Percentiles rank a stretch among this genome's conserved stretches.
These are phyloP conservation scores for Oostethus manadensis DNA, from an alignment of 2,113 vertebrate species.

Conservation along the genomic window DNA sequence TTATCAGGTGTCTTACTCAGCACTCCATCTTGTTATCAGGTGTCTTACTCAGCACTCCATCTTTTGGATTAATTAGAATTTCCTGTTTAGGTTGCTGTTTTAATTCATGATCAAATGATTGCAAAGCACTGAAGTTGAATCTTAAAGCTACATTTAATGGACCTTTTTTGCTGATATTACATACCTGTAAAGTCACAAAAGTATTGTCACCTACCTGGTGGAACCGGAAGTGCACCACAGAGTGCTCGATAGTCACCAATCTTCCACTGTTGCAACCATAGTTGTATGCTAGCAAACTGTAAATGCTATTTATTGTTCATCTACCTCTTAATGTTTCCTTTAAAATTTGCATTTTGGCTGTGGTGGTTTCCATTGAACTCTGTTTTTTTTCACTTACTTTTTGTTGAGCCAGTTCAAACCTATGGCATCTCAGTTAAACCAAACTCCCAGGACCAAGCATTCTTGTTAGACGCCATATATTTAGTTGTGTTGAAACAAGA, in stretches of 20 bases:
- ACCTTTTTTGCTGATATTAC: background rate
- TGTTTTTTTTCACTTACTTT: constrained; percentile 14
- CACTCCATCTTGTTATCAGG: background rate
- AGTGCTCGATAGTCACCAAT: background rate
- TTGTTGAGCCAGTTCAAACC: constrained; percentile 16
- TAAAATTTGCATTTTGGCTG: constrained; percentile 19
- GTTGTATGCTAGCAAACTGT: background rate
- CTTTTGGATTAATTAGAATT: background rate
- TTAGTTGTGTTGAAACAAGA: constrained; percentile 26
- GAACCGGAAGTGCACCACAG: too few species aligned
- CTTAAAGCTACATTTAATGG: background rate
- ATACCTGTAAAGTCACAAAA: background rate
- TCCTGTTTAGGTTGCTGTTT: background rate
- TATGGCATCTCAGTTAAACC: constrained; percentile 15
- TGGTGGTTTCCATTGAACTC: constrained; percentile 13
- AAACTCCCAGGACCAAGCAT: constrained; percentile 35
- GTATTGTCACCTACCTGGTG: background rate
- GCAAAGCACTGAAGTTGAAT: background rate
- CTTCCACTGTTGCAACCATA: constrained; percentile 21
- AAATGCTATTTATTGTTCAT: constrained; percentile 45
- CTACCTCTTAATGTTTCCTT: constrained; percentile 54
- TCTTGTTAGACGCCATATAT: constrained; percentile 20
- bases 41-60: background rate
- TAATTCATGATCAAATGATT: background rate
- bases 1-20: background rate